Base-by-base conservation (phyloP, 2,888 invertebrate species). In the Petrolisthes manimaculis region DNA sequence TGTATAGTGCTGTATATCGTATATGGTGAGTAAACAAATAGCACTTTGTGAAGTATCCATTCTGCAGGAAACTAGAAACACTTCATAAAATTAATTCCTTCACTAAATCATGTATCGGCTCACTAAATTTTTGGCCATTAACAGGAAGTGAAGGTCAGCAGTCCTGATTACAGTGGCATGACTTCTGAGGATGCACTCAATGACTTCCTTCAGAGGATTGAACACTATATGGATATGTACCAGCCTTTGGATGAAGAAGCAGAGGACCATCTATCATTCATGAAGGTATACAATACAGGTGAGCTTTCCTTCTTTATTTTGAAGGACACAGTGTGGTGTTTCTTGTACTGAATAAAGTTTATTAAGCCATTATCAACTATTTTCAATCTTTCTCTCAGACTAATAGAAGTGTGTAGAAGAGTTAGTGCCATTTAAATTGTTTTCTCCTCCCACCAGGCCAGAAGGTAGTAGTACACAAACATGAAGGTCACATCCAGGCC, bases 401-500 rank as follows among this genome's bases (percentile, higher is more conserved):
- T 61, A 18, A 14, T 61, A 18, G 61, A 61, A 14, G 18, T 71
- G 14, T 12, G n/a, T 71, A n/a, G 71, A 71, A 6, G 21, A 71
- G 21, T 3, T 6, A 71, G n/a, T 71, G 14, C 6, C 21, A 18
- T 12, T n/a, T n/a, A n/a, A 71, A 3, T n/a, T 12, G 21, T 18
- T 71, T 3, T 6, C 77, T 71, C 9, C 77, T 71, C 9, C 80
- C 14, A 54, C 94, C 95, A 71, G 97, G 97, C 1, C 96, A 96
- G 92, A 98, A 98, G 93, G 97, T 97, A 12, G 95, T 97, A 0
- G 97, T 98, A 0, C 97, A 97, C 92, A 97, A 97, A 92, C 97
- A 97, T 92, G 97, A 98, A 93, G 98, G 99, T 0, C 99, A 99
- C 93, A 97, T 99, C 92, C 99, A 99, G 93, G 95, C 98, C 87